A percentile compares a stretch with the other conserved stretches of the same genome.
Conservation (phyloP, 2,113 vertebrate genomes). For the Piprites chloris region DNA sequence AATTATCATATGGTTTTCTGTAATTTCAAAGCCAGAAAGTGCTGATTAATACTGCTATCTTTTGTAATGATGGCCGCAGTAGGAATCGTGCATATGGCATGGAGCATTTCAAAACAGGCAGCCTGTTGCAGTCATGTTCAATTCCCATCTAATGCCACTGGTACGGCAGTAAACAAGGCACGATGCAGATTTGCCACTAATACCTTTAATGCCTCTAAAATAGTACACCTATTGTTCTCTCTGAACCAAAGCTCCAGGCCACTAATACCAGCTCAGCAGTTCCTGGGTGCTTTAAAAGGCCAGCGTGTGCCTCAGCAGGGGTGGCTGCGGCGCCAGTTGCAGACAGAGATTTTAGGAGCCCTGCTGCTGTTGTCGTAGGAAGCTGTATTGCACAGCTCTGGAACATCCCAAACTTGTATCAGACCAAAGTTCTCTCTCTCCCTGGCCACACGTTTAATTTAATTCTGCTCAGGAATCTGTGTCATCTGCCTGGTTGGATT, state of each 20-base stretch:
- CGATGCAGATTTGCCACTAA: conserved; percentile 47
- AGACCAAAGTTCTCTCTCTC: background rate
- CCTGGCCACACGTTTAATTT: background rate
- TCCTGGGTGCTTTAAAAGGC: conserved; percentile 6
- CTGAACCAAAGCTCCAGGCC: conserved; percentile 29
- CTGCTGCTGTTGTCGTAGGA: background rate
- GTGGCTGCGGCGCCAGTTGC: background rate
- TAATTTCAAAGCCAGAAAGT: background rate
- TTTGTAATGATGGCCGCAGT: background rate
- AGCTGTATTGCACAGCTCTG: background rate
- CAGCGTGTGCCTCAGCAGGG: background rate
- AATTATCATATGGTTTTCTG: background rate
- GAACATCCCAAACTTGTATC: background rate
- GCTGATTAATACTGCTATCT: background rate
- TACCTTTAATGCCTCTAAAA: conserved; percentile 61
- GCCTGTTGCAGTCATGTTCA: conserved; percentile 17
- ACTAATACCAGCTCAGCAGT: conserved; percentile 50
- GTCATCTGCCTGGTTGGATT: background rate
- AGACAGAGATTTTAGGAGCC: background rate
- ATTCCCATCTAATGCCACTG: conserved; percentile 10
- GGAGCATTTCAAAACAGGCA: background rate
- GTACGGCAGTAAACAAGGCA: conserved; percentile 42
- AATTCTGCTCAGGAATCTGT: background rate
- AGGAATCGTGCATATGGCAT: background rate
- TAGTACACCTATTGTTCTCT: conserved; percentile 52